phyloP scores from a whole-genome alignment of 2,797 vertebrate genomes.

The Corythornis leucogaster region DNA sequence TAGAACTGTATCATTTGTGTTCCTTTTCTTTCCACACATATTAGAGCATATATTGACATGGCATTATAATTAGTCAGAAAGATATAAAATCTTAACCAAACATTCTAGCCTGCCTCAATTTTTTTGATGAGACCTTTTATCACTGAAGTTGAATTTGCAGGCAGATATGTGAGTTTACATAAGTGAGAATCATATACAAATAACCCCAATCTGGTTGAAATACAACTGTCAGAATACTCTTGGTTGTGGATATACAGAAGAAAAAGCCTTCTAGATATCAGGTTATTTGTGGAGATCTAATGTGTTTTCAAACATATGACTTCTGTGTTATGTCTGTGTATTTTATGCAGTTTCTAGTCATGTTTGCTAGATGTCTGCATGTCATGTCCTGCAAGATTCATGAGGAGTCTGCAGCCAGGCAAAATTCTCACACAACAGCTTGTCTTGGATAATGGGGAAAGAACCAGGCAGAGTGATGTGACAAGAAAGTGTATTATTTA shows the following conservation, averaged over 20 bases:
- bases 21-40: constrained; percentile 43
- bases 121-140: constrained; percentile 52
- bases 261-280: neutral
- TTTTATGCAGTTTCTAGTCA: constrained; percentile 39
- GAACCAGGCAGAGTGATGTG: constrained; percentile 2
- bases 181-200: constrained; percentile 6
- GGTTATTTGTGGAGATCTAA: constrained; percentile 20
- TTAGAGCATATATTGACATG: constrained; percentile 41
- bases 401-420: constrained; percentile 31
- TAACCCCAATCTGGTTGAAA: constrained; percentile 10
- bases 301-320: constrained; percentile 24
- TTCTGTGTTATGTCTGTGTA: constrained; percentile 23
- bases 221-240: neutral
- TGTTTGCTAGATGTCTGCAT: constrained; percentile 43
- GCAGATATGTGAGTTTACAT: constrained; percentile 31
- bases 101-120: constrained; percentile 29
- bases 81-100: constrained; percentile 58
- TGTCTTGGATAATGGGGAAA: constrained; percentile 45
- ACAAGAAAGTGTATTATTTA: constrained; percentile 44
- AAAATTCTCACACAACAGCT: constrained; percentile 56
- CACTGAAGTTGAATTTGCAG: constrained; percentile 18
- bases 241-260: neutral
- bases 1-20: neutral
- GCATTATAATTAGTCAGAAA: constrained; percentile 39
- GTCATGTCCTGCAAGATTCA: constrained; percentile 61